These are phyloP conservation scores for Lichenostomus cassidix DNA, from an alignment of 2,113 vertebrate genomes.

Conservation along the genomic window DNA sequence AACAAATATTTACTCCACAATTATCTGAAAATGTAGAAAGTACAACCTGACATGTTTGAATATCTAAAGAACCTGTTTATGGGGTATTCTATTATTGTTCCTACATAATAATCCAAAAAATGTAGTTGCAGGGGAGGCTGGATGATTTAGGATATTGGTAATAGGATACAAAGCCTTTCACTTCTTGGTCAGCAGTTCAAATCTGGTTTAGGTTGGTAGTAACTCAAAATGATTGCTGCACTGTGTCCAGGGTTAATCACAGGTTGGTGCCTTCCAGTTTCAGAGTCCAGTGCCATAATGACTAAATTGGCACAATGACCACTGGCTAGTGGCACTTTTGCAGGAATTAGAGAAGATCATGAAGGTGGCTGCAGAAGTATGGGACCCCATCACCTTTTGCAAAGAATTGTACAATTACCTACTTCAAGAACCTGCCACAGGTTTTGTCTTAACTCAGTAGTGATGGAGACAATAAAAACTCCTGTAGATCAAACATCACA, in stretches of 20 bases:
- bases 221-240: conserved; percentile 13
- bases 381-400: background rate
- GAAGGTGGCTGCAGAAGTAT: background rate
- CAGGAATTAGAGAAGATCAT: background rate
- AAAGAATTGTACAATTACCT: background rate
- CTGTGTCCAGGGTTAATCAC: background rate
- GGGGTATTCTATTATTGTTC: conserved; percentile 62
- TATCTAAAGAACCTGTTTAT: conserved; percentile 69
- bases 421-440: background rate
- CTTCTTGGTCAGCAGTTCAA: conserved; percentile 59
- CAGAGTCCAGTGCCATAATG: background rate
- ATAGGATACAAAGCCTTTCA: conserved; percentile 53
- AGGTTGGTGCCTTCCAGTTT: background rate
- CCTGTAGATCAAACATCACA: background rate
- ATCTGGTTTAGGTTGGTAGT: background rate
- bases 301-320: background rate
- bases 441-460: background rate
- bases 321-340: background rate
- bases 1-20: conserved; percentile 70
- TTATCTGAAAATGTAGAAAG: conserved; percentile 73
- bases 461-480: background rate
- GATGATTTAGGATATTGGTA: conserved; percentile 63
- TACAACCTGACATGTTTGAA: conserved; percentile 71
- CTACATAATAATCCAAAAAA: conserved; percentile 60
- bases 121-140: conserved; percentile 38